Evolutionary conservation across 2,888 invertebrate species (phyloP).

Genomic region (Neocrepidodera transversa): DNA sequence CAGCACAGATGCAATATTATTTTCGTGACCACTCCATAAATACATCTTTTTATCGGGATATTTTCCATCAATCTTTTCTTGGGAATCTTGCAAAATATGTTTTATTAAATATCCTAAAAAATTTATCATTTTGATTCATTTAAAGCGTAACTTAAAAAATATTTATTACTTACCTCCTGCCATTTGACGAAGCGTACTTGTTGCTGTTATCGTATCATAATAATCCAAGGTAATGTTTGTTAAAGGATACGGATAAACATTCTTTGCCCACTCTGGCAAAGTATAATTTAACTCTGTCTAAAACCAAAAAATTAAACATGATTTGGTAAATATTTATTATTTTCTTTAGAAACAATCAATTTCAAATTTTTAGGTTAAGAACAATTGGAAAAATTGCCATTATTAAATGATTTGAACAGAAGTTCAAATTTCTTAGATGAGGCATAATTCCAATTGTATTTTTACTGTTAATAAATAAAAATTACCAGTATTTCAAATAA

Average conservation of each 20-base stretch:
- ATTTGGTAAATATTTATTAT: neutral
- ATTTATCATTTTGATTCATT: too few species aligned
- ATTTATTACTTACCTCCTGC: constrained; percentile 44
- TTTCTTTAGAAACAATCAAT: too few species aligned
- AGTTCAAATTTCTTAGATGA: too few species aligned
- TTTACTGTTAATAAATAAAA: neutral
- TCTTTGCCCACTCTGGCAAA: constrained; percentile 58
- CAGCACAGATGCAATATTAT: constrained; percentile 58
- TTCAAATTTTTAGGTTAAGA: too few species aligned
- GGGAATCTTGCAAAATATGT: constrained; percentile 47
- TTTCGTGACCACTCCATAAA: constrained; percentile 48
- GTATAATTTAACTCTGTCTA: constrained; percentile 50
- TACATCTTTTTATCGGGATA: constrained; percentile 44
- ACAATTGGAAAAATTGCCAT: neutral
- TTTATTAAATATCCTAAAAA: constrained; percentile 43
- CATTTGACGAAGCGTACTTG: constrained; percentile 44
- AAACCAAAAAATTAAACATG: constrained; percentile 28
- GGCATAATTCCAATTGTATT: too few species aligned
- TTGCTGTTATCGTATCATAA: constrained; percentile 48
- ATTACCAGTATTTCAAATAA: constrained; percentile 40
- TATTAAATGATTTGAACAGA: too few species aligned
- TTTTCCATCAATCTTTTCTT: constrained; percentile 36
- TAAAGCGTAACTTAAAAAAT: too few species aligned
- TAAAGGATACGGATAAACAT: constrained; percentile 53
- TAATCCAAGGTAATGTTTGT: constrained; percentile 51